phyloP scores from a whole-genome alignment of 35 echinoderm and acorn worm genomes.

The Lytechinus variegatus region DNA sequence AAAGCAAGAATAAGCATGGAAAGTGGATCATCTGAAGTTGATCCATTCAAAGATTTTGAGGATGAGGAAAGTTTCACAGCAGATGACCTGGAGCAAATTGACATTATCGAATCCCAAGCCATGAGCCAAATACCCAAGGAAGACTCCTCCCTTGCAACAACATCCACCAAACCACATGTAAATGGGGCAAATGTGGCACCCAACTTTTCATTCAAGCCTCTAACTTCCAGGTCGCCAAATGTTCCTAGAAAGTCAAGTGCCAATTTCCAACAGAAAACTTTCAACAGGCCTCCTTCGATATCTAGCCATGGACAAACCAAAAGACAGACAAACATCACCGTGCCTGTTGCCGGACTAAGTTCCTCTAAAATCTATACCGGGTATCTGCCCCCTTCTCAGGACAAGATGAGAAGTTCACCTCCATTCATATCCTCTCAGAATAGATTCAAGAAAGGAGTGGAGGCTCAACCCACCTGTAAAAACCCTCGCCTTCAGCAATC shows the following conservation, averaged over 20 bases:
- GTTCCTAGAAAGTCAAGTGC: neutral
- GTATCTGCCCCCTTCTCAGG: neutral
- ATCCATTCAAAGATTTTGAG: conserved; percentile 87
- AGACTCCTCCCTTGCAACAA: neutral
- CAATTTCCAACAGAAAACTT: conserved; percentile 4
- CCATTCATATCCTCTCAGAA: conserved; percentile 32
- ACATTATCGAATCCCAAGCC: conserved; percentile 83
- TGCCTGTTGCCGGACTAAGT: neutral
- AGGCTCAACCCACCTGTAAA: conserved; percentile 15
- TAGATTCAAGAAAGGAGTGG: neutral
- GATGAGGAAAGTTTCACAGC: conserved; percentile 80
- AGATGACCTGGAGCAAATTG: conserved; percentile 80
- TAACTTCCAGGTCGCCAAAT: conserved; percentile 21
- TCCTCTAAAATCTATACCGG: conserved; percentile 29
- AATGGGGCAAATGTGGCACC: neutral
- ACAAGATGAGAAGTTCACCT: neutral
- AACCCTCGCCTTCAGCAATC: conserved; percentile 41
- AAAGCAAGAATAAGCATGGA: conserved; percentile 59
- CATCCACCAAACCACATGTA: neutral
- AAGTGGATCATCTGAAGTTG: conserved; percentile 36
- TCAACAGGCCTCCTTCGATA: neutral
- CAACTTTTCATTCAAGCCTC: neutral
- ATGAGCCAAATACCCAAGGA: conserved; percentile 52
- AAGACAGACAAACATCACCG: neutral
- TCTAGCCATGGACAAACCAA: neutral